Base-by-base conservation (phyloP, 2,113 vertebrate species). In the Spheniscus mendiculus region DNA sequence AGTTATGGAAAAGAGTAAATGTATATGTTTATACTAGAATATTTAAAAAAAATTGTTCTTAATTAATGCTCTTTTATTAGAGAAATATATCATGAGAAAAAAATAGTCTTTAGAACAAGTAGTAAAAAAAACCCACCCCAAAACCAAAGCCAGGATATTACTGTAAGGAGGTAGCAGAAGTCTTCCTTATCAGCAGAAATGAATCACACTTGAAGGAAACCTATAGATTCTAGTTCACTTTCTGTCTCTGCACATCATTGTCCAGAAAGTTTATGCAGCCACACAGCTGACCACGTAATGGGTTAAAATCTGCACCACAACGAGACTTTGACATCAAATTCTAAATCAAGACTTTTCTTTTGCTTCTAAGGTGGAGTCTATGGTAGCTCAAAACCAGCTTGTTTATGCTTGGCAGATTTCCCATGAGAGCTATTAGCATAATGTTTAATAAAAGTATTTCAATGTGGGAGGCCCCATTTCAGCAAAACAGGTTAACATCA, bases 51-150 rank as follows among this genome's bases (percentile, higher is more conserved):
- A 19, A 2, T 32, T n/a, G 4, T 22, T 83, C 16, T 36, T 77
- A 65, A 61, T 7, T 45, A 61, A 55, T 45, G 15, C 7, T 86
- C 3, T 61, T 58, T n/a, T 38, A 40, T 25, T 59, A 71, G 11
- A 59, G 6, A 52, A 52, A 26, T 32, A 25, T 2, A 5, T 62
- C 9, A 50, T 9, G 4, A 69, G 18, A 81, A 5, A 53, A 66
- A 27, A 70, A 53, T 1, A 34, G 8, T 40, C 40, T 44, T 44
- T 30, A 61, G 52, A 71, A 92, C 5, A 67, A 71, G 16, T 5
- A 82, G 12, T 23, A 40, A 40, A 55, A 65, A 83, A 52, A 6
- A 0, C 0, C 2, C 32, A 42, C 5, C 4, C 18, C 26, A 25
- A 81, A 85, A 32, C 1, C 44, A 53, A 82, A 62, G 52, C 40